A percentile compares a stretch with the other conserved stretches of the same genome.
Conservation (phyloP, 2,113 vertebrate genomes). For the Anguilla japonica region DNA sequence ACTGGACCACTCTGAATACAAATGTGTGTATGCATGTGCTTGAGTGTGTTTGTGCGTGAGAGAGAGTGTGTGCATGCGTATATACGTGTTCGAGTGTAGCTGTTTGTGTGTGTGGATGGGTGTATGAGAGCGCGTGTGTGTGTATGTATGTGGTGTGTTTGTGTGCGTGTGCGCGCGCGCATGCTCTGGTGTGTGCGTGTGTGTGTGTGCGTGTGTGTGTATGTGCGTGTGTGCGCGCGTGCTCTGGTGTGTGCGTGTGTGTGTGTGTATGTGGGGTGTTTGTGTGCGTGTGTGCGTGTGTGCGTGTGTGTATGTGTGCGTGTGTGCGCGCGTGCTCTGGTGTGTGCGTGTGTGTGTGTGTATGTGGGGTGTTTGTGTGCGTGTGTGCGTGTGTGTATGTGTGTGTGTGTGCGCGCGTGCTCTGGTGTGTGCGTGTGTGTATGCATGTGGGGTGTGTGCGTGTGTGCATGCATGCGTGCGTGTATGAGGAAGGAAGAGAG, state of each 20-base stretch:
- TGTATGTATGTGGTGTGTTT: background rate
- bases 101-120: background rate
- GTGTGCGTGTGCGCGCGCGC: background rate
- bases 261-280: constrained; percentile 5
- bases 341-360: background rate
- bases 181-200: background rate
- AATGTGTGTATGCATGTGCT: background rate
- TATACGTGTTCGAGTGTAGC: background rate
- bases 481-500: constrained; percentile 34
- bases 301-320: constrained; percentile 3
- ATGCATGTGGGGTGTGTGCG: background rate
- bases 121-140: constrained; percentile 8
- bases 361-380: background rate
- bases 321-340: constrained; percentile 28
- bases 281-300: constrained; percentile 5
- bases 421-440: background rate
- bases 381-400: constrained; percentile 12
- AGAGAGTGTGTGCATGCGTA: background rate
- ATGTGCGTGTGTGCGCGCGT: constrained; percentile 11
- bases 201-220: background rate
- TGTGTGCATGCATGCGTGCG: constrained; percentile 27
- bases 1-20: background rate
- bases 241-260: background rate
- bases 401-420: constrained; percentile 11
- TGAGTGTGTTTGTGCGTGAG: constrained; percentile 12